These are phyloP conservation scores for Gymnopithys bicolor DNA, from an alignment of 2,797 vertebrate species.

Conservation along the genomic window DNA sequence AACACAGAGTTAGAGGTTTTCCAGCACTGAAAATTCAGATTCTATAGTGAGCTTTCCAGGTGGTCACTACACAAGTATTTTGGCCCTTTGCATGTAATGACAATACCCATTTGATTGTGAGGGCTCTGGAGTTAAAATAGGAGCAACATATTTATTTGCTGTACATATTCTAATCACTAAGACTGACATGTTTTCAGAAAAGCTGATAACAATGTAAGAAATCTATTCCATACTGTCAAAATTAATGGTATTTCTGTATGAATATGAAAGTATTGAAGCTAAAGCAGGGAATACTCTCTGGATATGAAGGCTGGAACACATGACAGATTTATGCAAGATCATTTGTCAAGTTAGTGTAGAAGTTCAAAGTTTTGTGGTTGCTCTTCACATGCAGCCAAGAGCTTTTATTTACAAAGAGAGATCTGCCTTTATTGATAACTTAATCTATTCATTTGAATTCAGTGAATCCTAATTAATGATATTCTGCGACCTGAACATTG, in stretches of 20 bases:
- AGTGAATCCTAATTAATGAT: neutral
- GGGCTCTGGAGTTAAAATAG: neutral
- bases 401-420: neutral
- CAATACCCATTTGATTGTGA: neutral
- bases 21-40: neutral
- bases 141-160: neutral
- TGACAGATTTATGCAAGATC: neutral
- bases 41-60: neutral
- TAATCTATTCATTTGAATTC: neutral
- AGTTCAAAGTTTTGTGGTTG: neutral
- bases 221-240: neutral
- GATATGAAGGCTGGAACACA: neutral
- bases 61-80: neutral
- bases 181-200: slow-evolving; percentile 6
- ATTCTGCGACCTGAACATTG: neutral
- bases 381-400: neutral
- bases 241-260: neutral
- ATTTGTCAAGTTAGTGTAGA: neutral
- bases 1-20: neutral
- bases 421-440: neutral
- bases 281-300: neutral
- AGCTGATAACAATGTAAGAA: neutral
- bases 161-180: neutral
- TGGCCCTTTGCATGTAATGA: neutral
- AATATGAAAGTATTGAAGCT: neutral